Percentiles rank a stretch among this genome's conserved stretches.
phyloP scores from a whole-genome alignment of 2,113 vertebrate species.

The Equus przewalskii region DNA sequence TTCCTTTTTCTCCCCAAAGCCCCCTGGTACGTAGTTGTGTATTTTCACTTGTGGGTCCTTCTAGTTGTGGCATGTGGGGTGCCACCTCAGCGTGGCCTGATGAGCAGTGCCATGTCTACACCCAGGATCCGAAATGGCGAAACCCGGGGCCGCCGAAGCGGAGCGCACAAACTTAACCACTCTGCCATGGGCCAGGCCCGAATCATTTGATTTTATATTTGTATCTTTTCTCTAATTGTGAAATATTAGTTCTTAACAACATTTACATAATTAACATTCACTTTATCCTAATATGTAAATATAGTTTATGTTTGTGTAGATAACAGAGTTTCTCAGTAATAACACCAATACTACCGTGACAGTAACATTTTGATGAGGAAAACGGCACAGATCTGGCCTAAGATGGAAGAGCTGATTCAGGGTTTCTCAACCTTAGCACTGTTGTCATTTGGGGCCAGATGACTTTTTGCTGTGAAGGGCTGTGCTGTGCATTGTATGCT shows the following conservation, averaged over 20 bases:
- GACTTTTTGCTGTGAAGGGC: background rate
- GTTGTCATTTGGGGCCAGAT: background rate
- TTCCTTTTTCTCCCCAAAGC: too few species aligned
- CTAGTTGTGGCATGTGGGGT: too few species aligned
- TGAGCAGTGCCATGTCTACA: too few species aligned
- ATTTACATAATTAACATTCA: background rate
- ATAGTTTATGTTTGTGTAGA: background rate
- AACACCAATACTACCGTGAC: background rate
- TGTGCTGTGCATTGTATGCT: background rate
- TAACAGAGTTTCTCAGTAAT: background rate
- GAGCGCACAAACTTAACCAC: too few species aligned
- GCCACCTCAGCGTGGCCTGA: too few species aligned
- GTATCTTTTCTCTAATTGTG: background rate
- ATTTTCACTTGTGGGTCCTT: too few species aligned
- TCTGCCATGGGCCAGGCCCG: too few species aligned
- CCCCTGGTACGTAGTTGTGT: too few species aligned
- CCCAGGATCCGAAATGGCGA: too few species aligned
- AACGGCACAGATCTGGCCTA: background rate
- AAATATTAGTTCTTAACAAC: slow-evolving; percentile 14
- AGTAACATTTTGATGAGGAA: slow-evolving; percentile 9
- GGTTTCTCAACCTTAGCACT: background rate
- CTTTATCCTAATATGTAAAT: background rate
- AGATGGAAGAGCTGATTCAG: background rate
- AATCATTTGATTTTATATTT: slow-evolving; percentile 7
- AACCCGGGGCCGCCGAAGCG: too few species aligned